phyloP scores from a whole-genome alignment of 1,140 invertebrate genomes.

The Nebria ingens region DNA sequence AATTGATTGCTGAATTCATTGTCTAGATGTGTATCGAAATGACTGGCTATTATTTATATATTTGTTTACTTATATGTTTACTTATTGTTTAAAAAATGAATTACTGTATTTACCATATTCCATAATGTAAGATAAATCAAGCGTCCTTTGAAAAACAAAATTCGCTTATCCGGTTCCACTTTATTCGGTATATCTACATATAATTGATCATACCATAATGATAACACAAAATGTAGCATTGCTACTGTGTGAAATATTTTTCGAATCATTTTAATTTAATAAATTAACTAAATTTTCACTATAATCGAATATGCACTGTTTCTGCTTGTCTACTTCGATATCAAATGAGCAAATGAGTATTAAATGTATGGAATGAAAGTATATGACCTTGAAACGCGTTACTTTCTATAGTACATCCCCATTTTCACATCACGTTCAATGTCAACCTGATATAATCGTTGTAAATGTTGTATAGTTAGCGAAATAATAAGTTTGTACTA shows the following conservation, averaged over 20 bases:
- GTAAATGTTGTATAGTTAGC: no score
- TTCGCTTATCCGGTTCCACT: background rate
- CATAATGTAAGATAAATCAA: conserved; percentile 16
- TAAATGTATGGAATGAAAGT: background rate
- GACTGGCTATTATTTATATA: no score
- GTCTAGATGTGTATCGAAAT: no score
- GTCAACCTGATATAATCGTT: no score
- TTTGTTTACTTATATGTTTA: no score
- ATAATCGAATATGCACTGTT: no score
- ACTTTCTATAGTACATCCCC: background rate
- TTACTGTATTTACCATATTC: conserved; percentile 19
- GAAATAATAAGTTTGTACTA: no score
- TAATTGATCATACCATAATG: conserved; percentile 16
- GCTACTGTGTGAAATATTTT: conserved; percentile 9
- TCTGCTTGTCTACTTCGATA: no score
- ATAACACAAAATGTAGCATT: background rate
- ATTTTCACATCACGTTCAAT: no score
- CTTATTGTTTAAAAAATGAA: no score
- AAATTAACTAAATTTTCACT: background rate
- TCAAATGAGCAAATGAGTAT: background rate
- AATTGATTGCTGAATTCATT: no score
- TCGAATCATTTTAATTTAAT: background rate
- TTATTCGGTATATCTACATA: conserved; percentile 13
- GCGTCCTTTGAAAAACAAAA: conserved; percentile 11
- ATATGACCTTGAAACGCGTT: background rate